phyloP scores from a whole-genome alignment of 2,888 invertebrate species.

The Bombyx huttoni region DNA sequence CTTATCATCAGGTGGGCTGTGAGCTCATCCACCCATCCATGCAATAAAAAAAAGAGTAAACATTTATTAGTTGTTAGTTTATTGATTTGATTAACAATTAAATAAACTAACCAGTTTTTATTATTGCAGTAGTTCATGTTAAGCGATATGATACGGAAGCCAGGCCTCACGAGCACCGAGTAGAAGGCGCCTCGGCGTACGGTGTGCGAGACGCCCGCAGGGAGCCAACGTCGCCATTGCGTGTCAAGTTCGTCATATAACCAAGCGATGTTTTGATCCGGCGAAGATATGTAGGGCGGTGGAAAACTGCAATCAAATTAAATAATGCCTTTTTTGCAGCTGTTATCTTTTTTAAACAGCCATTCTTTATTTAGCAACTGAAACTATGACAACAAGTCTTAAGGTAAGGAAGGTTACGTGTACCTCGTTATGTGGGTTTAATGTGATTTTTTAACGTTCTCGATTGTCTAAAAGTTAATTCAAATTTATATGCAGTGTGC shows the following conservation, averaged over 20 bases:
- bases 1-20: too few relatives aligned
- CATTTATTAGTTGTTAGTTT: too few relatives aligned
- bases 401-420: too few relatives aligned
- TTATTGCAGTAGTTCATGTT: slow-evolving; percentile 98
- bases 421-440: too few relatives aligned
- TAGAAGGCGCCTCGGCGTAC: slow-evolving; percentile 92
- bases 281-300: slow-evolving; percentile 85
- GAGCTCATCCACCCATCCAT: too few relatives aligned
- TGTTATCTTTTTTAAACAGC: neutral
- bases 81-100: neutral
- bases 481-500: too few relatives aligned
- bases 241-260: slow-evolving; percentile 90
- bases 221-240: slow-evolving; percentile 94
- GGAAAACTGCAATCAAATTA: slow-evolving; percentile 78
- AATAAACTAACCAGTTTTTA: slow-evolving; percentile 83
- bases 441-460: too few relatives aligned
- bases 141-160: slow-evolving; percentile 92
- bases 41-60: too few relatives aligned
- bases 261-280: slow-evolving; percentile 91
- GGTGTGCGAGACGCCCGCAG: slow-evolving; percentile 88
- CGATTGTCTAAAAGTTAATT: too few relatives aligned
- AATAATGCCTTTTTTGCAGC: neutral
- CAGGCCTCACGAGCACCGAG: slow-evolving; percentile 89
- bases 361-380: too few relatives aligned
- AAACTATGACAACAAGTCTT: too few relatives aligned